Evolutionary conservation across 2,888 invertebrate species (phyloP).

Genomic region (Venusia cambrica): DNA sequence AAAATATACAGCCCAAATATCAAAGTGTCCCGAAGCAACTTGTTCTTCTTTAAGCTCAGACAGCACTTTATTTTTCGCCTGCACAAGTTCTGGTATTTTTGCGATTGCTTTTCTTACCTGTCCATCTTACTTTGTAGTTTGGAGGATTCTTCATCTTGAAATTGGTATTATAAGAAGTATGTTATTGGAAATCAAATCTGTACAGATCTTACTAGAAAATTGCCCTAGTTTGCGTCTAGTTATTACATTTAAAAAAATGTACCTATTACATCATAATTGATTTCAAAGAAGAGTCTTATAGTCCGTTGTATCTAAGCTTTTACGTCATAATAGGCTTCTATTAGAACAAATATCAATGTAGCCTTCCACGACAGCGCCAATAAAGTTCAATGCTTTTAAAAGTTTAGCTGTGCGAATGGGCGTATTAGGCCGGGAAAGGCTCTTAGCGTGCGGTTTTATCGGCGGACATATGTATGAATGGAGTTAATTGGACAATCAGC

Average conservation of each 20-base stretch:
- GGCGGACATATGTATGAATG: constrained; percentile 64
- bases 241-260: too few species aligned
- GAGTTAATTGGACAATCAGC: constrained; percentile 71
- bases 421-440: constrained; percentile 54
- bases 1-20: constrained; percentile 35
- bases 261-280: too few species aligned
- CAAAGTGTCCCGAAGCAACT: constrained; percentile 29
- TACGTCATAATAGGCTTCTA: constrained; percentile 11
- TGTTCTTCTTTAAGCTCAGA: constrained; percentile 36
- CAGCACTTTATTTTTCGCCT: constrained; percentile 24
- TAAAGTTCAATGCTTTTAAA: constrained; percentile 43
- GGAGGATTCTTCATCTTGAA: constrained; percentile 13
- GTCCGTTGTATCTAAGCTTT: too few species aligned
- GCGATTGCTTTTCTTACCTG: constrained; percentile 24
- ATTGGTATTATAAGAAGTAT: too few species aligned
- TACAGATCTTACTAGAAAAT: too few species aligned
- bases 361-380: constrained; percentile 30
- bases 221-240: too few species aligned
- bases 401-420: constrained; percentile 46
- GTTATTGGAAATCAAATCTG: too few species aligned
- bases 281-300: too few species aligned
- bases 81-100: constrained; percentile 14
- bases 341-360: constrained; percentile 15
- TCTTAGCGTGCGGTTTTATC: constrained; percentile 50
- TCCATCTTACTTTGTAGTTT: constrained; percentile 19